Base-by-base conservation (phyloP, 2,113 vertebrate species). In the Festucalex cinctus region DNA sequence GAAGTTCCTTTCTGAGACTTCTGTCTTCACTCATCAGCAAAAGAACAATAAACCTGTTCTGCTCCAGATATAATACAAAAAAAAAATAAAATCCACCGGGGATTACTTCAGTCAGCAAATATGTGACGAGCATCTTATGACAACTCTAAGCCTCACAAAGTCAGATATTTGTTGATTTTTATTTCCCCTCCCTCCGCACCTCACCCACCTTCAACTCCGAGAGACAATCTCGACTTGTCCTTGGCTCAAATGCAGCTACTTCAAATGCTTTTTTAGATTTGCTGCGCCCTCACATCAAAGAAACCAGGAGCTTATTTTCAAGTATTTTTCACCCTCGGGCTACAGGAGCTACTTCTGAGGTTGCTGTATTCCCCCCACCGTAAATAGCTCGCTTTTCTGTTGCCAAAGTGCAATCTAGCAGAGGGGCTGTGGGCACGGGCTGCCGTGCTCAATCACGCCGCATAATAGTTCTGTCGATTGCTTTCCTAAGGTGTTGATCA, bases 181-280 rank as follows among this genome's bases (percentile, higher is more conserved):
- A 69, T 85, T 85, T 86, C 82, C 89, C 78, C 83, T 24, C 80
- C 70, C 64, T 74, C 49, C 49, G 69, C 77, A 80, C 70, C 74
- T 86, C 70, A 68, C 68, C 73, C 80, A 75, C 79, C 78, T 82
- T 76, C 74, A 79, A 74, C 76, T 86, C 75, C 77, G 77, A 82
- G 75, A 90, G 81, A 89, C 89, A 87, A 89, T 92, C 91, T 88
- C 82, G 84, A 76, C 75, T 81, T 69, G 87, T 91, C 90, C 89
- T 91, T 91, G 85, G 88, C 89, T 90, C 88, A 90, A 89, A 90
- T 81, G 86, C 89, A 88, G 78, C 82, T 64, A 84, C 84, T 90
- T 89, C 80, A 89, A 93, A 89, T 84, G 82, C 80, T 81, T 89
- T 92, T 91, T 92, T 90, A 90, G 86, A 91, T 90, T 90, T 90